Evolutionary conservation across 2,888 invertebrate species (phyloP), one percentile per base, ranked within the genome.

Genomic region (Oligia strigilis): DNA sequence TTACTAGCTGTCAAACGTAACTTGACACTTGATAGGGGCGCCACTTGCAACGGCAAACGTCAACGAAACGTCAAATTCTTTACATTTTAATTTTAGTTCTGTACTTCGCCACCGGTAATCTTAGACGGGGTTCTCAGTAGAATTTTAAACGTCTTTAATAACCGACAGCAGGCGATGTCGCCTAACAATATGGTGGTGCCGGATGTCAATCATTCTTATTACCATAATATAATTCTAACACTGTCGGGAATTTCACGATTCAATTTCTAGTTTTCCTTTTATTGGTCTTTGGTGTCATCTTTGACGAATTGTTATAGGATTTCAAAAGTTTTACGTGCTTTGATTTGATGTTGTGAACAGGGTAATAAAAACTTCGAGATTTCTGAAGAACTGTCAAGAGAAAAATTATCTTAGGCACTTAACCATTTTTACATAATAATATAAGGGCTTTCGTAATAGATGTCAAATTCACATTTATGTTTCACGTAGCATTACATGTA

Each of bases 151-250:
- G 88, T 90, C 90, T 90, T 93, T 93, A 93, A 94, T 94, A 93
- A 93, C 85, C 82, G 83, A 80, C 85, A 70, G 84, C 80, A 81
- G 81, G 85, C 82, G 85, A 89, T 92, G 94, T 94, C 92, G 91
- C 86, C 77, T 90, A 87, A 93, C 94, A 94, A 94, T 94, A 75
- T 74, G 92, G 90, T 91, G 91, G 92, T 89, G 91, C 93, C 94
- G 95, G 95, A 95, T 95, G 94, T 91, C 81, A 90, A 93, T 92
- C 91, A 90, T 88, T 84, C 86, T 80, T 89, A 95, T 95, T 95
- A 95, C 91, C 94, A 95, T 95, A 94, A 92, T 94, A 93, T 92
- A 91, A 90, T 90, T 91, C 90, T 85, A 89, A 90, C 88, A 88
- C 88, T 88, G 86, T 82, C 75, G 87, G 88, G 87, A 85, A 91